Conservation (phyloP, 2,888 invertebrate genomes). For the Fissipunctia ypsillon region DNA sequence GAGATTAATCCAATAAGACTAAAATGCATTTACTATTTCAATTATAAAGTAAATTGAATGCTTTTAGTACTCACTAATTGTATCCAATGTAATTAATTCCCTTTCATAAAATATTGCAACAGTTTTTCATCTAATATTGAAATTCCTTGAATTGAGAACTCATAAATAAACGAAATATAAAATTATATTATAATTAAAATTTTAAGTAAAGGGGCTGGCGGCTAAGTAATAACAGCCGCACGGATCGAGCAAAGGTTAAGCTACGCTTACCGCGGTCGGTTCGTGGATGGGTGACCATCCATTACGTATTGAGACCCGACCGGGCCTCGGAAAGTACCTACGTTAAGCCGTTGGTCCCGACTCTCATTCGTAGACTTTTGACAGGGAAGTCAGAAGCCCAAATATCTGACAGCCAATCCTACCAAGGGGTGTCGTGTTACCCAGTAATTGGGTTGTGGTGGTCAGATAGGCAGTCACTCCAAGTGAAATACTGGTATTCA, state of each 20-base stretch:
- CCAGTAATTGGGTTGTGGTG: too few species aligned
- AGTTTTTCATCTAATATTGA: neutral
- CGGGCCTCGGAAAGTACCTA: too few species aligned
- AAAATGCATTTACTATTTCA: slow-evolving; percentile 27
- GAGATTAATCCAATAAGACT: slow-evolving; percentile 9
- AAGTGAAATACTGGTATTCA: too few species aligned
- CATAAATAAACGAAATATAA: neutral
- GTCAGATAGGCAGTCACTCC: too few species aligned
- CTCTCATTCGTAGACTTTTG: too few species aligned
- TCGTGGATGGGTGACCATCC: neutral
- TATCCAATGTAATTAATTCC: slow-evolving; percentile 15
- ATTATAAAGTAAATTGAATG: slow-evolving; percentile 10
- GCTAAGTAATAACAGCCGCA: neutral
- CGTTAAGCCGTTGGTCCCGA: too few species aligned
- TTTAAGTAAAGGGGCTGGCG: neutral
- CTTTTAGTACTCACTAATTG: neutral
- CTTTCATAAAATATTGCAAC: neutral
- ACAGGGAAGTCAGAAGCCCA: too few species aligned
- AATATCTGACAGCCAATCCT: too few species aligned
- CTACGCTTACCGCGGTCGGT: neutral
- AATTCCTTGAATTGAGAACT: neutral
- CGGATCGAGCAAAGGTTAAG: neutral
- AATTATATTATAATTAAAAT: too few species aligned
- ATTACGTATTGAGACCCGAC: too few species aligned
- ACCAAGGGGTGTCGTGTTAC: too few species aligned